Evolutionary conservation across 2,797 vertebrate genomes (phyloP).

Genomic region (Hippopotamyrus pictus): DNA sequence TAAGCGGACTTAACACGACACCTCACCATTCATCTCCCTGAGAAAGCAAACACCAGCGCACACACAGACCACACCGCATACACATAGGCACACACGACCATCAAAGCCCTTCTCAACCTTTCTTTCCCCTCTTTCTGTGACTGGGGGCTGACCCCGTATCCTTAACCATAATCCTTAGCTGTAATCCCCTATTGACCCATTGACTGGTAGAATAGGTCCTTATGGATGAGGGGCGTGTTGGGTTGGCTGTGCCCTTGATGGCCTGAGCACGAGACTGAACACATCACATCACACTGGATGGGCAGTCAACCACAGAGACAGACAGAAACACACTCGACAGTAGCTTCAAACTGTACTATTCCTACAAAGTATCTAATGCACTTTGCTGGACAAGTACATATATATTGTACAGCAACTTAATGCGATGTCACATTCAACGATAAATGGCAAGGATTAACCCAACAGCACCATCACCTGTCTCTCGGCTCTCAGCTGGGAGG

Average conservation of each 20-base stretch:
- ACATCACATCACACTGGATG: not conserved
- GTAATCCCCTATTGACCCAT: slow-evolving; percentile 14
- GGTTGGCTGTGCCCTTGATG: not conserved
- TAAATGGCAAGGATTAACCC: not conserved
- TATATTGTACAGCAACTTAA: not conserved
- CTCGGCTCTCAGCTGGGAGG: slow-evolving; percentile 67
- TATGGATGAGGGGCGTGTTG: not conserved
- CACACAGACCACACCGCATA: not conserved
- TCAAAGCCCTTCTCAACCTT: not conserved
- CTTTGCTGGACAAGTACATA: not conserved
- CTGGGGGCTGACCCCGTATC: slow-evolving; percentile 15
- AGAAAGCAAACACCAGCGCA: not conserved
- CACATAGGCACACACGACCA: not conserved
- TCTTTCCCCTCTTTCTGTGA: slow-evolving; percentile 8
- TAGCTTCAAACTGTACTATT: not conserved
- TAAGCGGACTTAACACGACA: not conserved
- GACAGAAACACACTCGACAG: not conserved
- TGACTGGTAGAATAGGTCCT: not conserved
- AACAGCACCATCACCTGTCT: slow-evolving; percentile 66
- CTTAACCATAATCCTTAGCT: slow-evolving; percentile 18
- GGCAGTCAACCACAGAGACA: not conserved
- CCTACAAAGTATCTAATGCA: not conserved
- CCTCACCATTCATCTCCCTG: not conserved
- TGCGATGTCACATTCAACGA: not conserved
- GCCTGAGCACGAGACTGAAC: slow-evolving; percentile 3